A percentile compares a stretch with the other conserved stretches of the same genome.
These are phyloP conservation scores for Myrmophylax atrothorax DNA, from an alignment of 2,113 vertebrate genomes.

Conservation along the genomic window DNA sequence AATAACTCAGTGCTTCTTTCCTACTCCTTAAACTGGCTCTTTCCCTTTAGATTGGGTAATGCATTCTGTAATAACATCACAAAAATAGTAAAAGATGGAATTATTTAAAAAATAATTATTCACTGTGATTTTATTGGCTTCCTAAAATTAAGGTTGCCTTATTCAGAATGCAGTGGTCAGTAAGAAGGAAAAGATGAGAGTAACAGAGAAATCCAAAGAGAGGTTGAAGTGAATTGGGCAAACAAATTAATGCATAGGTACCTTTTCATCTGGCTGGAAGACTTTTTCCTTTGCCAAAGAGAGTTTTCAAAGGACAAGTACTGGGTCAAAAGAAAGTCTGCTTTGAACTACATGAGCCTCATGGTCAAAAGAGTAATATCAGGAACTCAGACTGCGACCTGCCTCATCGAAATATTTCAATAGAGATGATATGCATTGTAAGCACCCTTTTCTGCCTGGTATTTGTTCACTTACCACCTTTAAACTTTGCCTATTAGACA, in stretches of 20 bases:
- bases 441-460: neutral
- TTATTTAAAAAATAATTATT: neutral
- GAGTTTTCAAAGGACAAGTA: neutral
- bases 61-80: neutral
- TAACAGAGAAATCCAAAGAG: neutral
- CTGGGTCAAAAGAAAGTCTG: neutral
- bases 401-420: neutral
- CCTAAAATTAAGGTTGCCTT: neutral
- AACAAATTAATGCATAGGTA: neutral
- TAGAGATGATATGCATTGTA: rapidly evolving
- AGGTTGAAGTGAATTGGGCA: neutral
- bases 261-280: neutral
- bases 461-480: neutral
- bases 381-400: neutral
- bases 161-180: neutral
- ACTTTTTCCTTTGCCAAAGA: neutral
- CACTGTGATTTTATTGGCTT: neutral
- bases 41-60: neutral
- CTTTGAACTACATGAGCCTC: neutral
- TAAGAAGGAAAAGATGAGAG: neutral
- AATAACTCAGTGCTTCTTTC: neutral
- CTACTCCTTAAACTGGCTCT: neutral
- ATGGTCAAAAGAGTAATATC: neutral
- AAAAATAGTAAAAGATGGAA: neutral
- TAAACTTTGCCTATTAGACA: neutral